Percentiles rank a stretch among this genome's conserved stretches.
phyloP scores from a whole-genome alignment of 1,140 invertebrate genomes.

The Temnothorax longispinosus region DNA sequence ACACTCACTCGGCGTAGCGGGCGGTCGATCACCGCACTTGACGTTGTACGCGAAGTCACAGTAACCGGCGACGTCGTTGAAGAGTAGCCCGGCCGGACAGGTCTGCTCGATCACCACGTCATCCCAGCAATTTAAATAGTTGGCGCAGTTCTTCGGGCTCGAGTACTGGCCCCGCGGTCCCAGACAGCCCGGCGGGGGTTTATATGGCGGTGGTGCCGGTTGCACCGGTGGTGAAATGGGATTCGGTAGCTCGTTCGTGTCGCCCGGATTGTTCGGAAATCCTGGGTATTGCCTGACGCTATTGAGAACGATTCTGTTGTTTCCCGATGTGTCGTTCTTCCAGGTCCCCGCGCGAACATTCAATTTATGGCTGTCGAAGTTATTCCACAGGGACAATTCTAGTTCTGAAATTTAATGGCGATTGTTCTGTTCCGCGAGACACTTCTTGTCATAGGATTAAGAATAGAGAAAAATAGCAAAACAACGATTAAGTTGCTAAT shows the following conservation, averaged over 20 bases:
- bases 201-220: slow-evolving; percentile 19
- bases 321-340: slow-evolving; percentile 26
- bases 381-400: slow-evolving; percentile 67
- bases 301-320: background rate
- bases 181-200: slow-evolving; percentile 75
- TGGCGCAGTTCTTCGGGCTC: slow-evolving; percentile 87
- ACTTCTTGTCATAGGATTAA: background rate
- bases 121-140: slow-evolving; percentile 91
- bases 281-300: slow-evolving; percentile 60
- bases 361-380: slow-evolving; percentile 77
- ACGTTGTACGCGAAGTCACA: slow-evolving; percentile 89
- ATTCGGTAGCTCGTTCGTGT: slow-evolving; percentile 62
- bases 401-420: slow-evolving; percentile 60
- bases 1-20: slow-evolving; percentile 80
- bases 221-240: slow-evolving; percentile 49
- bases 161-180: slow-evolving; percentile 87
- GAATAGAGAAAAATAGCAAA: no score
- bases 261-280: slow-evolving; percentile 42
- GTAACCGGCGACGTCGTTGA: slow-evolving; percentile 86
- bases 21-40: slow-evolving; percentile 87
- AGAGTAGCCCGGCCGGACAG: slow-evolving; percentile 88
- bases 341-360: slow-evolving; percentile 19
- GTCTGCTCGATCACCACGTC: slow-evolving; percentile 88
- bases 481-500: background rate
- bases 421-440: background rate